Percentiles rank a stretch among this genome's conserved stretches.
These are phyloP conservation scores for Onchidella celtica DNA, from an alignment of 2,888 invertebrate species.

Conservation along the genomic window DNA sequence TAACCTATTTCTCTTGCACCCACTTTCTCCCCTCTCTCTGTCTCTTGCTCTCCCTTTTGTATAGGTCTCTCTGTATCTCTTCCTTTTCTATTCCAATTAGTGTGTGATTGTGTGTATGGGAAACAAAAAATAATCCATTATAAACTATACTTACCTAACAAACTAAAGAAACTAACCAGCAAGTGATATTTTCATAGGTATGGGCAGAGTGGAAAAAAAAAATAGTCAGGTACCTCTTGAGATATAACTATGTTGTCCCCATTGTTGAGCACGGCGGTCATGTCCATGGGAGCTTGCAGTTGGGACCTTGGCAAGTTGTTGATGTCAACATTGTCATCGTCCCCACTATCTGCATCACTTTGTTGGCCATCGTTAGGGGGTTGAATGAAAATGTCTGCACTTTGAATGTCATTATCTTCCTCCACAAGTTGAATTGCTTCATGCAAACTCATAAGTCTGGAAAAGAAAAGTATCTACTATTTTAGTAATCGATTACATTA, in stretches of 20 bases:
- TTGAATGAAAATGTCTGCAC: constrained; percentile 16
- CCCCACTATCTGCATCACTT: constrained; percentile 42
- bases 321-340: constrained; percentile 25
- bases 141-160: too few relatives aligned
- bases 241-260: background rate
- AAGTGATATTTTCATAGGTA: too few relatives aligned
- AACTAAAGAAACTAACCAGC: too few relatives aligned
- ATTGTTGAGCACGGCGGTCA: background rate
- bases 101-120: too few relatives aligned
- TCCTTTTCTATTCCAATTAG: too few relatives aligned
- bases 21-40: too few relatives aligned
- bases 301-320: background rate
- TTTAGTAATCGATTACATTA: too few relatives aligned
- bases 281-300: background rate
- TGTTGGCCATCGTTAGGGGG: constrained; percentile 20
- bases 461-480: background rate
- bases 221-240: background rate
- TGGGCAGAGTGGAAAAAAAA: background rate
- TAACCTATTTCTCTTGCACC: too few relatives aligned
- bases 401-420: background rate
- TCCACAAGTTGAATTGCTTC: background rate
- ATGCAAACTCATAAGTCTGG: background rate
- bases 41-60: too few relatives aligned
- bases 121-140: too few relatives aligned
- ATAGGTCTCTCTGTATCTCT: too few relatives aligned